phyloP scores from a whole-genome alignment of 1,140 invertebrate species.

The Drosophila teissieri region DNA sequence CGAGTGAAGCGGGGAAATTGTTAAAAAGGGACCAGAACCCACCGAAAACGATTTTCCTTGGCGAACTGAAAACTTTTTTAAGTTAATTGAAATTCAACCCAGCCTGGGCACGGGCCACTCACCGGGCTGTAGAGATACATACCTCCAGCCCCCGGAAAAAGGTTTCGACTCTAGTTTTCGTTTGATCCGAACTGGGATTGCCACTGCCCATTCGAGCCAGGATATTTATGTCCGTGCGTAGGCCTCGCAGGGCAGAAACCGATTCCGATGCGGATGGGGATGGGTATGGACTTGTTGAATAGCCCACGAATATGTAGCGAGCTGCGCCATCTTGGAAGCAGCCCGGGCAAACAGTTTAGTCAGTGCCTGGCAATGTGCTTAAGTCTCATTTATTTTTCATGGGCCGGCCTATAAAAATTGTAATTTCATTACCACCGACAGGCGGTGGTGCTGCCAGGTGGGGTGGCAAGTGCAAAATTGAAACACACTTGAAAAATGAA shows the following conservation, averaged over 20 bases:
- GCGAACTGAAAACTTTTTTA: conserved; percentile 62
- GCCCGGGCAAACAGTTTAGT: conserved; percentile 42
- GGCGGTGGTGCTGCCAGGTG: conserved; percentile 21
- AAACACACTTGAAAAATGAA: conserved; percentile 81
- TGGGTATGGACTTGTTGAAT: conserved; percentile 65
- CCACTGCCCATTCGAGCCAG: background rate
- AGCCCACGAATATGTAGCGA: conserved; percentile 29
- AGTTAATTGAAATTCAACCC: conserved; percentile 71
- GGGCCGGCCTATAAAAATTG: conserved; percentile 77
- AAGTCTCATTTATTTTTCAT: conserved; percentile 84
- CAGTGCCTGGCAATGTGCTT: conserved; percentile 67
- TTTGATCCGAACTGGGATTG: conserved; percentile 37
- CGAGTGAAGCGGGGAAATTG: conserved; percentile 44
- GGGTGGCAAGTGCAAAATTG: conserved; percentile 61
- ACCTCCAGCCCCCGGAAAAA: conserved; percentile 22
- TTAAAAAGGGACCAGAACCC: conserved; percentile 45
- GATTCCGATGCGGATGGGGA: background rate
- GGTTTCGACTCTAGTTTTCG: conserved; percentile 35
- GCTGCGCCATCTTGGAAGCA: background rate
- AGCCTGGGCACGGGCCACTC: conserved; percentile 5
- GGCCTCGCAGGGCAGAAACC: conserved; percentile 13
- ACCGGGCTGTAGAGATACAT: background rate
- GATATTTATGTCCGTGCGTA: conserved; percentile 74
- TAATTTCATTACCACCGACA: conserved; percentile 81
- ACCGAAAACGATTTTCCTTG: conserved; percentile 20